Conservation (phyloP, 2,113 vertebrate genomes). For the Steatornis caripensis region DNA sequence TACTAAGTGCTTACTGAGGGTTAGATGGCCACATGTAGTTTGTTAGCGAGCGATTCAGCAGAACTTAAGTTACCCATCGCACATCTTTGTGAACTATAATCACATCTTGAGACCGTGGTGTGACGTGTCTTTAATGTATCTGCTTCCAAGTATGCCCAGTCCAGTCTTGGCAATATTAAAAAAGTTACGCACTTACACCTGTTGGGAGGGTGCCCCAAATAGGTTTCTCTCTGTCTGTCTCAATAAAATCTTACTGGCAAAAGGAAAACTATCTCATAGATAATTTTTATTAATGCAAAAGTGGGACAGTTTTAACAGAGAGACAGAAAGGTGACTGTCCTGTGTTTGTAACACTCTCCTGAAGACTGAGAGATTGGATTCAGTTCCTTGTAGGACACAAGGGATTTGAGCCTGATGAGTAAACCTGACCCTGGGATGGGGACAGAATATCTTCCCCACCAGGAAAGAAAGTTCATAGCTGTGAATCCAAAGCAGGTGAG, state of each 20-base stretch:
- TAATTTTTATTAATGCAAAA: neutral
- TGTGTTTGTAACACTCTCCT: neutral
- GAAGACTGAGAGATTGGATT: neutral
- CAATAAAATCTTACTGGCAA: neutral
- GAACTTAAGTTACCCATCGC: neutral
- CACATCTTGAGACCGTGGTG: neutral
- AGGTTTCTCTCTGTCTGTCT: neutral
- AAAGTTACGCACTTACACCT: neutral
- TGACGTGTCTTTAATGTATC: neutral
- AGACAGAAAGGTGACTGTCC: neutral
- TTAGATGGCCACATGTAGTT: neutral
- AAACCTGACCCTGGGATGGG: neutral
- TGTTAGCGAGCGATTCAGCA: neutral
- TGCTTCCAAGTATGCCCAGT: neutral
- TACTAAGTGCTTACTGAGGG: neutral
- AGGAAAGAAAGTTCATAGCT: neutral
- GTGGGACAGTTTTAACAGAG: neutral
- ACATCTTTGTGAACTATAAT: neutral
- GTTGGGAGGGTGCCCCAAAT: neutral
- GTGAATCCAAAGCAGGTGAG: neutral
- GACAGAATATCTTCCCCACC: neutral
- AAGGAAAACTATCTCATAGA: neutral
- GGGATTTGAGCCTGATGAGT: neutral
- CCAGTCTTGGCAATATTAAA: neutral
- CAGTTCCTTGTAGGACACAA: neutral